phyloP scores from a whole-genome alignment of 1,140 invertebrate genomes.

The Parapsyche elsis region DNA sequence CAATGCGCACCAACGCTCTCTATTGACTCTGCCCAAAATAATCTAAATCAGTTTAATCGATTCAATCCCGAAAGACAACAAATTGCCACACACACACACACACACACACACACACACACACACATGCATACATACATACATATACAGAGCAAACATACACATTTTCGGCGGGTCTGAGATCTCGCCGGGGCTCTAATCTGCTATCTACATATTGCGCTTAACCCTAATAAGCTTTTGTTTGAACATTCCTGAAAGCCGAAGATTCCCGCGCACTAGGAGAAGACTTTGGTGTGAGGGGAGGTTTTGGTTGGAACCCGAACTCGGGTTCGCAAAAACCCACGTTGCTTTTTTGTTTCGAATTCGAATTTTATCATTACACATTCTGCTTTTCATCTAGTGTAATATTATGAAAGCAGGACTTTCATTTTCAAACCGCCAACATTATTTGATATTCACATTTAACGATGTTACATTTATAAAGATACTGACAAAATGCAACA shows the following conservation, averaged over 20 bases:
- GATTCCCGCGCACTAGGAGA: neutral
- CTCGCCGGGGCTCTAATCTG: slow-evolving; percentile 49
- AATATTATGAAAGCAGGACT: too few relatives aligned
- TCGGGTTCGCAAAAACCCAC: neutral
- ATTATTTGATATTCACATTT: too few relatives aligned
- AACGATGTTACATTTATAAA: too few relatives aligned
- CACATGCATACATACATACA: too few relatives aligned
- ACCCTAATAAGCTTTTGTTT: slow-evolving; percentile 55
- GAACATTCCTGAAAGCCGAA: slow-evolving; percentile 41
- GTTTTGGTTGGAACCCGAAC: neutral
- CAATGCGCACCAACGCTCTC: slow-evolving; percentile 26
- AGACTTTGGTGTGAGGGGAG: neutral
- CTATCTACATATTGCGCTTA: slow-evolving; percentile 54
- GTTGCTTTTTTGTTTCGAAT: neutral
- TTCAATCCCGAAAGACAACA: slow-evolving; percentile 53
- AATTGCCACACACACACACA: slow-evolving; percentile 34
- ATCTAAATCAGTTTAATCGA: slow-evolving; percentile 53
- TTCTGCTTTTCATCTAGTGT: neutral
- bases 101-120: too few relatives aligned
- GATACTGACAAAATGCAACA: too few relatives aligned
- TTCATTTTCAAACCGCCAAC: too few relatives aligned
- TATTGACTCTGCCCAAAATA: slow-evolving; percentile 46
- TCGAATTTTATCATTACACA: neutral
- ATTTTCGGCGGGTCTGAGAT: slow-evolving; percentile 45
- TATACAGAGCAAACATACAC: slow-evolving; percentile 41